Base-by-base conservation (phyloP, 2,113 vertebrate genomes). In the Psittacula cyanocephala region DNA sequence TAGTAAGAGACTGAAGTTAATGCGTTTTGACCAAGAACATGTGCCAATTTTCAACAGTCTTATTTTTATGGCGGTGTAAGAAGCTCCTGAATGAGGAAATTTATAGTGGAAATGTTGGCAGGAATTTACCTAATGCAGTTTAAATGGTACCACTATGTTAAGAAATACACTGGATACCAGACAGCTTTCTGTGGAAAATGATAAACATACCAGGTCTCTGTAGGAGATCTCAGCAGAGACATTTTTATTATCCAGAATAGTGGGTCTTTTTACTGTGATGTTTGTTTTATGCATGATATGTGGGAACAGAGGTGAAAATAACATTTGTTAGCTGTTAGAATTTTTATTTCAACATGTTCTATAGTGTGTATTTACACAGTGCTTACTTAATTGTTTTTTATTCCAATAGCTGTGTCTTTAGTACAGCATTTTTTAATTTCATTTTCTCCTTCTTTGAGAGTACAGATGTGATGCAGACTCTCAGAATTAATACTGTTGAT, bases 51-150 rank as follows among this genome's bases (percentile, higher is more conserved):
- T 95, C 74, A 90, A 39, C 62, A 67, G 49, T 37, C 31, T 71
- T 81, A 57, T 75, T 96, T 97, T 96, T 96, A 69, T 91, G 63
- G 33, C 46, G 88, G n/a, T 65, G 25, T 86, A 93, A 85, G 94
- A 96, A 96, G 81, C 89, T 93, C 53, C 71, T 86, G 84, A 84
- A 94, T 95, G 63, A 95, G 64, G 80, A 83, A 88, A 95, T 97
- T 95, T 95, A 96, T 86, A 92, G 89, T 92, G 91, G 91, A 97
- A 97, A 96, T 20, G 37, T 93, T 97, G 93, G 92, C 92, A 96
- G 53, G 28, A 78, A 86, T 94, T 91, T 84, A 88, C 78, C 71
- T 89, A 95, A 86, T 5, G 7, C 79, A 79, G 70, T 70, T 72
- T 72, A 88, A 86, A 60, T 78, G 49, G 39, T 83, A 80, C 77